Base-by-base conservation (phyloP, 2,113 vertebrate genomes). In the Psettodes erumei region DNA sequence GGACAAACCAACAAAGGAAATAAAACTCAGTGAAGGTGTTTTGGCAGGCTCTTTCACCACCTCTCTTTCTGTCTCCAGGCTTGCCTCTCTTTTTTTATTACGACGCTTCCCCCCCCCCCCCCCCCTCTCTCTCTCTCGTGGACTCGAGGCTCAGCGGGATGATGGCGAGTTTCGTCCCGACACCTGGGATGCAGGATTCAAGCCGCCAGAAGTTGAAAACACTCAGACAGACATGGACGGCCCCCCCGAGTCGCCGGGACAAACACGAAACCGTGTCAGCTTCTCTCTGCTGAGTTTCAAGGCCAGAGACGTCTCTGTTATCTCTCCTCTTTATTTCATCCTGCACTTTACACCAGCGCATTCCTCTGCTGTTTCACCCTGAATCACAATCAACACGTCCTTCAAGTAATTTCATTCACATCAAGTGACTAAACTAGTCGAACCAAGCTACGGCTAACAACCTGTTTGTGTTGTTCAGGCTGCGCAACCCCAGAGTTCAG, bases 141-240 rank as follows among this genome's bases (percentile, higher is more conserved):
- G n/a, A 35, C 13, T 15, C 21, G 47, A 23, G 47, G 64, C 56
- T 47, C 75, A 65, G 75, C 59, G 13, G 67, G 65, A 72, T 40
- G 60, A 18, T 7, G 38, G 40, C 55, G n/a, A 60, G 70, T 77
- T 77, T 70, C 73, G 77, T 80, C 67, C 70, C 25, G 47, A 72
- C 82, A 82, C 84, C 89, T 80, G 83, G 84, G 73, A 85, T 58
- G 40, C 70, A 75, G n/a, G 64, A 74, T 70, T 77, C 51, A 77
- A 63, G 70, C 71, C 70, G 55, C 43, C 42, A 55, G 63, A 68
- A 53, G 58, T 82, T 79, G 77, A 82, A n/a, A 78, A 73, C 63
- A 42, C 78, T 40, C 53, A 65, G 51, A 37, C 69, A 74, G 50
- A 80, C 64, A 51, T 35, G 16, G n/a, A 43, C 15, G 23, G 6